Evolutionary conservation across 2,888 invertebrate genomes (phyloP).

Genomic region (Odontomyia ornata): DNA sequence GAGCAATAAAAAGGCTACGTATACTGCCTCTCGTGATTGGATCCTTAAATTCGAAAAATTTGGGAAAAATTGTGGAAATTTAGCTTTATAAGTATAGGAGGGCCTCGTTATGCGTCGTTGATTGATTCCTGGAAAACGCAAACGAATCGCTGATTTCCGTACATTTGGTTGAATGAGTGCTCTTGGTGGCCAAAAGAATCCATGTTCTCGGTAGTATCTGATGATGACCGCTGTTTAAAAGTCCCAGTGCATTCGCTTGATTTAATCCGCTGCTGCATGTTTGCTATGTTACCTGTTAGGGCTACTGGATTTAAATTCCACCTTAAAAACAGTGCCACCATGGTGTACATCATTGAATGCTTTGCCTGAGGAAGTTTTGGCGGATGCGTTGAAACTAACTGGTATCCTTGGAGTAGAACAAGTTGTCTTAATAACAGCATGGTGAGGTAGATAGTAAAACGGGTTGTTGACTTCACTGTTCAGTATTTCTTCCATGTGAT

Average conservation of each 20-base stretch:
- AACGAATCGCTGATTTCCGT: too few relatives aligned
- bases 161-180: too few relatives aligned
- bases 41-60: too few relatives aligned
- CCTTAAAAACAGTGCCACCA: neutral
- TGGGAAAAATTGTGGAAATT: too few relatives aligned
- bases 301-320: neutral
- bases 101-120: too few relatives aligned
- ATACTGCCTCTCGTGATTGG: too few relatives aligned
- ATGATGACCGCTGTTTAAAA: neutral
- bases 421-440: neutral
- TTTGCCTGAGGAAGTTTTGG: neutral
- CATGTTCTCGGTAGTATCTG: too few relatives aligned
- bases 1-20: too few relatives aligned
- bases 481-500: neutral
- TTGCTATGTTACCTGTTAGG: neutral
- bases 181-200: too few relatives aligned
- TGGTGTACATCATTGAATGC: neutral
- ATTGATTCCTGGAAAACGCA: too few relatives aligned
- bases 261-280: neutral
- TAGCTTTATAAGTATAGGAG: too few relatives aligned
- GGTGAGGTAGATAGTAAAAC: neutral
- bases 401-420: neutral
- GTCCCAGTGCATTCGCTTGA: neutral
- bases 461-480: neutral
- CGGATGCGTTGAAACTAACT: neutral